These are phyloP conservation scores for Galaxea fascicularis DNA, from an alignment of 92 coral and sea anemone species.

Conservation along the genomic window DNA sequence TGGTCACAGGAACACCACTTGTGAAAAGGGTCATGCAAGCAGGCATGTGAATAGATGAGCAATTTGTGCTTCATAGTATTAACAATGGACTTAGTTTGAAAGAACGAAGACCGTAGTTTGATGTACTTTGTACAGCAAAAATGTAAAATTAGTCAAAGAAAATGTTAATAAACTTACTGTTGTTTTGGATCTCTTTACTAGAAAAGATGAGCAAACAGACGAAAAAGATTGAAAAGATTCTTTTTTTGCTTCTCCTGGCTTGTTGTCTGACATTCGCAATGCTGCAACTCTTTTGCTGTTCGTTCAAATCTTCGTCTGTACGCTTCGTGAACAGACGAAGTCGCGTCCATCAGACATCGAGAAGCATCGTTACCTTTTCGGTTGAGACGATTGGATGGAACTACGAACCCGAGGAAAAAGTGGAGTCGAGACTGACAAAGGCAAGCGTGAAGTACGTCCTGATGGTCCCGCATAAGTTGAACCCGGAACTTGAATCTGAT, in stretches of 20 bases:
- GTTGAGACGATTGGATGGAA: background rate
- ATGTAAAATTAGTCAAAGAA: no score
- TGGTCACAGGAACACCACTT: no score
- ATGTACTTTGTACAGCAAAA: no score
- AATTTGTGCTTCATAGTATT: no score
- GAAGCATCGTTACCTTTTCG: background rate
- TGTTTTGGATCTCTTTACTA: no score
- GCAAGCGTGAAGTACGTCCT: conserved; percentile 2
- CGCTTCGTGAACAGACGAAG: background rate
- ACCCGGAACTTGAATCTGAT: background rate
- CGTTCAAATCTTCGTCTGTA: background rate
- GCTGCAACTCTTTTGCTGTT: background rate
- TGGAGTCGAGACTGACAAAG: background rate
- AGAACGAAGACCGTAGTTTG: no score
- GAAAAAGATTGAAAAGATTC: background rate
- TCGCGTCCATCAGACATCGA: background rate
- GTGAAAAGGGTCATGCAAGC: no score
- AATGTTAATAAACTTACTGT: no score
- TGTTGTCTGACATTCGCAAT: background rate
- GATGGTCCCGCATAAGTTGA: conserved; percentile 11
- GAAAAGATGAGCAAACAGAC: conserved; percentile 3
- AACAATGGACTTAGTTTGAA: no score
- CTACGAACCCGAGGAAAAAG: conserved; percentile 1
- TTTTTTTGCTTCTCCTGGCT: background rate
- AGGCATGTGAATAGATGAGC: no score